Evolutionary conservation across 2,113 vertebrate genomes (phyloP), one percentile per base, ranked within the genome.

Genomic region (Coryphaenoides rupestris): DNA sequence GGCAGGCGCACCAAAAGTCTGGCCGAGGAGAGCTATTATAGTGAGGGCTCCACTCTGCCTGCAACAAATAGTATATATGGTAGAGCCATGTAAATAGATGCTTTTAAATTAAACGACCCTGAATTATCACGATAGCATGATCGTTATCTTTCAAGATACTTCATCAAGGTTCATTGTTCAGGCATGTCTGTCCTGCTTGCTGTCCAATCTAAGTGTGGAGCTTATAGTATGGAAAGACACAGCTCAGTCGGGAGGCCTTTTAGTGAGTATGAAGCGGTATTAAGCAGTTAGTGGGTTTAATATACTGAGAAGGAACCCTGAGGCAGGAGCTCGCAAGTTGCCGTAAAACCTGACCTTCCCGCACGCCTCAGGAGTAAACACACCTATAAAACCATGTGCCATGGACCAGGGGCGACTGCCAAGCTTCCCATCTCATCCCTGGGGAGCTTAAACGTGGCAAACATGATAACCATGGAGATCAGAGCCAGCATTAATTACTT

Each of bases 321-420:
- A 33, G 64, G 74, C 53, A 21, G 66, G 61, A 69, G 19, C 68
- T 79, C 62, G 60, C 63, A 65, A 33, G 65, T 72, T 55, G 40
- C 47, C 53, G 52, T 74, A 77, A 80, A 81, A 75, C 59, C 65
- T 60, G 65, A 80, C 74, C 65, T 70, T 55, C 67, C 58, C 62
- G 21, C 62, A 19, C 5, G 7, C 59, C 54, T 21, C 6, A 15
- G 40, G 72, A 65, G 61, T 75, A 78, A 84, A 83, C 60, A 69
- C 49, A 62, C 58, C 53, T 76, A 70, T 81, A 74, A 86, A 81
- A 66, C 62, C 61, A 59, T 50, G 28, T 70, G 75, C 76, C 66
- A 66, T 58, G 21, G 22, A 64, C 21, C 60, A 47, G 0, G 49
- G 21, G 57, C 55, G 28, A 28, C 23, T 65, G 69, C 66, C 68